Evolutionary conservation across 2,797 vertebrate genomes (phyloP).

Genomic region (Potorous gilbertii): DNA sequence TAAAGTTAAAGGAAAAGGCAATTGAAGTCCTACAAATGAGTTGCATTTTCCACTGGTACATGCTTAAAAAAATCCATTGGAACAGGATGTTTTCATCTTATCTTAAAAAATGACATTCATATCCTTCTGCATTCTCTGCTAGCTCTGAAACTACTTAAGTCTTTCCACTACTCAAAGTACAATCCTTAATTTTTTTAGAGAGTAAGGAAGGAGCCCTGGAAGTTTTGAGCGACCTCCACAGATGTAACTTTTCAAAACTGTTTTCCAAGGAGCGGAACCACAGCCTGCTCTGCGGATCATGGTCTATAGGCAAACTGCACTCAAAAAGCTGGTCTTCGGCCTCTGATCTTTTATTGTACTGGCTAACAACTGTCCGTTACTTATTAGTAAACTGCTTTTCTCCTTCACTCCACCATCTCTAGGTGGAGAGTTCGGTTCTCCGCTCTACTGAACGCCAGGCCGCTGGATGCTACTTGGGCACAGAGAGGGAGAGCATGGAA

Average conservation of each 20-base stretch:
- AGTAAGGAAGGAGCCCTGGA: not conserved
- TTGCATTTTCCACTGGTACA: not conserved
- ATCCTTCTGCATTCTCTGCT: not conserved
- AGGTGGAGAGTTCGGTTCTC: not conserved
- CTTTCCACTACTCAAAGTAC: not conserved
- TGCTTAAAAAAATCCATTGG: not conserved
- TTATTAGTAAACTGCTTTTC: not conserved
- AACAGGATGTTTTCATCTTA: not conserved
- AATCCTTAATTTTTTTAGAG: not conserved
- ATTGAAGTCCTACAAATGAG: not conserved
- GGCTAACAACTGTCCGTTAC: not conserved
- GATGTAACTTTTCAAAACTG: not conserved
- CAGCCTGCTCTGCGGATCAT: not conserved
- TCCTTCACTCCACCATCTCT: not conserved
- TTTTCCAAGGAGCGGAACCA: not conserved
- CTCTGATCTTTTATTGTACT: not conserved
- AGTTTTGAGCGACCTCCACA: not conserved
- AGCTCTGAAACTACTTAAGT: too few species aligned
- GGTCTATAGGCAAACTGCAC: too few species aligned
- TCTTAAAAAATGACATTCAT: not conserved
- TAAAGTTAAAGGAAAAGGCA: not conserved
- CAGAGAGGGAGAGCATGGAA: not conserved
- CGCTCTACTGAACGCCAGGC: not conserved
- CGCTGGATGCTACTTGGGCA: not conserved
- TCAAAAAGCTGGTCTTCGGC: not conserved